Conservation (phyloP, 2,113 vertebrate species). For the Crotalus tigris region DNA sequence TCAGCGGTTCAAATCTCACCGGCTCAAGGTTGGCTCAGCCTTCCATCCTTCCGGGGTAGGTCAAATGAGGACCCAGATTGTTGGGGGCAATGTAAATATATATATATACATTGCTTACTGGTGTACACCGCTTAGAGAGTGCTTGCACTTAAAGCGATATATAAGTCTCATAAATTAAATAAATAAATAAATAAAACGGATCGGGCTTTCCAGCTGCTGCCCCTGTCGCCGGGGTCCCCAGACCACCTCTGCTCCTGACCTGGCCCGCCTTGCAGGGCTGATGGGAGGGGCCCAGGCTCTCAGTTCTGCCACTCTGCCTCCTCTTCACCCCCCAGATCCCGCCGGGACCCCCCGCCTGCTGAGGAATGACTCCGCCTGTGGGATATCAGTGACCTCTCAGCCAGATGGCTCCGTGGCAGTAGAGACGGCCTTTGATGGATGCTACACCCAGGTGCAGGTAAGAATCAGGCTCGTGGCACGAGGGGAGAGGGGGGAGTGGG, state of each 20-base stretch:
- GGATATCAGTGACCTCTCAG: background rate
- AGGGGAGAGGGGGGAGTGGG: too few relatives aligned
- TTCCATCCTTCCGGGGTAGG: too few relatives aligned
- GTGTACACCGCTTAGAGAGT: too few relatives aligned
- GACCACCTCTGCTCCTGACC: background rate
- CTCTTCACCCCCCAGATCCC: background rate
- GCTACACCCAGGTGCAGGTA: slow-evolving; percentile 11
- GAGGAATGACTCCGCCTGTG: background rate
- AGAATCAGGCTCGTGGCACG: background rate
- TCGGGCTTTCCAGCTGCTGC: background rate
- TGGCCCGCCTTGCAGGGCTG: background rate
- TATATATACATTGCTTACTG: too few relatives aligned
- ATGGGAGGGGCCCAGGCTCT: too few relatives aligned
- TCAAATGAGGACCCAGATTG: too few relatives aligned
- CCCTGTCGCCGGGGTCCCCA: background rate
- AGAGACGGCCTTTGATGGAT: background rate
- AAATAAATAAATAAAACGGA: background rate
- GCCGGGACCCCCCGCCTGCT: background rate
- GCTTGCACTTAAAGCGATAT: too few relatives aligned
- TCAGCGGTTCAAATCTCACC: too few relatives aligned
- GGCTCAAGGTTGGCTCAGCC: too few relatives aligned
- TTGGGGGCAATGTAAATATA: too few relatives aligned
- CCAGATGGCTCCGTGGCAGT: background rate
- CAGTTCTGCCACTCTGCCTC: background rate
- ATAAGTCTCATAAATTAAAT: too few relatives aligned